A percentile compares a stretch with the other conserved stretches of the same genome.
Evolutionary conservation across 2,113 vertebrate genomes (phyloP).

Genomic region (Brachirus orientalis): DNA sequence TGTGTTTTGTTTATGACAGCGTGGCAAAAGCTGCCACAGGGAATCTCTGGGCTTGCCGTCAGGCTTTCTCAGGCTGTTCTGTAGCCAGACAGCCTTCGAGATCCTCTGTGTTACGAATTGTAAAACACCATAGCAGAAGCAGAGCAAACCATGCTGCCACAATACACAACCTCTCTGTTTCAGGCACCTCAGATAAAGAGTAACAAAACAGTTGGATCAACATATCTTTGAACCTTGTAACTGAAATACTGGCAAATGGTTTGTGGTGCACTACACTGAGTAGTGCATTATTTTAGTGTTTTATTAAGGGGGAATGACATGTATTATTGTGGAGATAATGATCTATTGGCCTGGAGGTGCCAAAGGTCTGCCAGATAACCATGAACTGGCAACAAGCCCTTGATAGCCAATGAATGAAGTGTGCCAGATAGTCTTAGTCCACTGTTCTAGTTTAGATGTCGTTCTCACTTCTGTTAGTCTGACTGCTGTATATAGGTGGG

Average conservation of each 20-base stretch:
- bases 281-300: conserved; percentile 34
- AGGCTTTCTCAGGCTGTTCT: conserved; percentile 75
- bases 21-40: conserved; percentile 78
- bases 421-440: conserved; percentile 9
- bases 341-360: conserved; percentile 54
- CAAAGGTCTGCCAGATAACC: conserved; percentile 44
- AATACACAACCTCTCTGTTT: conserved; percentile 33
- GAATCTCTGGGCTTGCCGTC: conserved; percentile 76
- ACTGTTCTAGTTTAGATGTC: conserved; percentile 5
- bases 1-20: conserved; percentile 81
- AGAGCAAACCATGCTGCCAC: conserved; percentile 55
- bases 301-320: conserved; percentile 45
- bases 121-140: conserved; percentile 53
- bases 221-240: conserved; percentile 36
- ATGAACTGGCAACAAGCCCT: conserved; percentile 35
- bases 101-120: conserved; percentile 61
- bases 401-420: conserved; percentile 33
- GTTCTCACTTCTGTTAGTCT: conserved; percentile 25
- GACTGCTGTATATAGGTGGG: conserved; percentile 25
- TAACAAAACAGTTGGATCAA: conserved; percentile 22
- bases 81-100: conserved; percentile 74
- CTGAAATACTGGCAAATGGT: conserved; percentile 29
- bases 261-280: conserved; percentile 14
- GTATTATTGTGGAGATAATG: conserved; percentile 53
- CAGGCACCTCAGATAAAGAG: conserved; percentile 45